Conservation (phyloP, 2,797 vertebrate genomes). For the Propithecus perrieri region DNA sequence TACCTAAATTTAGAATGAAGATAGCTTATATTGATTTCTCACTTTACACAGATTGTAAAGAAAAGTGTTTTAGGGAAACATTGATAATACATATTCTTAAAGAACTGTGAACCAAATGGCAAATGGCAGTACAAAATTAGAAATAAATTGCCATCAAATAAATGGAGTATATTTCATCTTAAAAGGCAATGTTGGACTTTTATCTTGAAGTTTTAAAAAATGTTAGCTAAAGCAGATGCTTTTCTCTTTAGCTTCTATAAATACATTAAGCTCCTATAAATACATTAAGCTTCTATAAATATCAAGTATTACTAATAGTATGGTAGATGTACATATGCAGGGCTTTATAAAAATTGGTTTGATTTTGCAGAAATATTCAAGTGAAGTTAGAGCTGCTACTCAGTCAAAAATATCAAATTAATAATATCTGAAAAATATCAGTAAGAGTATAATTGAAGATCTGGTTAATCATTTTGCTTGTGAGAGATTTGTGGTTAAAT, state of each 20-base stretch:
- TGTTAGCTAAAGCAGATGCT: not conserved
- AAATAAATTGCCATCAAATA: conserved; percentile 12
- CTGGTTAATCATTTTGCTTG: not conserved
- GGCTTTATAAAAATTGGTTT: conserved; percentile 25
- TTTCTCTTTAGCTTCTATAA: conserved; percentile 18
- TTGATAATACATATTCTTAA: not conserved
- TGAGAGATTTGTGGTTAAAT: not conserved
- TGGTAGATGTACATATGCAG: not conserved
- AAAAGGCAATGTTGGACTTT: not conserved
- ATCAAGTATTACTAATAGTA: not conserved
- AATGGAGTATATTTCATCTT: conserved; percentile 21
- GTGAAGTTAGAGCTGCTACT: not conserved
- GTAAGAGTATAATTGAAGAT: conserved; percentile 1
- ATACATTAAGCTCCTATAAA: not conserved
- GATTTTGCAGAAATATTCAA: conserved; percentile 21
- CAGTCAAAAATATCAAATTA: conserved; percentile 8
- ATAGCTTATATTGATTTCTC: not conserved
- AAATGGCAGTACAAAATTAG: not conserved
- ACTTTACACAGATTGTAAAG: not conserved
- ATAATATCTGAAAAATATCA: conserved; percentile 25
- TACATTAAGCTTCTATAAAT: conserved; percentile 1
- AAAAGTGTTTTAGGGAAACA: conserved; percentile 4
- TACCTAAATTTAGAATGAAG: not conserved
- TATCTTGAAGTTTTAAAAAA: conserved; percentile 28
- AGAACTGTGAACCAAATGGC: conserved; percentile 2